Evolutionary conservation across 2,888 invertebrate genomes (phyloP).

Genomic region (Rhagium mordax): DNA sequence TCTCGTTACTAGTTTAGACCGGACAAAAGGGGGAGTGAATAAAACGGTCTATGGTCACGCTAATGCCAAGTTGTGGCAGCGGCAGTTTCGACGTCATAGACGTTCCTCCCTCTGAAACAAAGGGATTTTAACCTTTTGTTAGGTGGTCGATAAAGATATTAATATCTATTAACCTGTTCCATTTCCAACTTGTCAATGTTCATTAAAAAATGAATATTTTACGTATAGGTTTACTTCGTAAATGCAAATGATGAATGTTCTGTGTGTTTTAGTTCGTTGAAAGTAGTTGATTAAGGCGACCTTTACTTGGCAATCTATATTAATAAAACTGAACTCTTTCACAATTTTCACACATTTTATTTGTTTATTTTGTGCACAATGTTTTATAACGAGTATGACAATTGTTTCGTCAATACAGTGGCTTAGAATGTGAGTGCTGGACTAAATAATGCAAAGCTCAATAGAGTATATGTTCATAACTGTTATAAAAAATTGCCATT

Average conservation of each 20-base stretch:
- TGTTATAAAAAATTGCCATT: too few species aligned
- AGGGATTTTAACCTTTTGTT: conserved; percentile 17
- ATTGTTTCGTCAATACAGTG: too few species aligned
- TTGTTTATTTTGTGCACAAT: too few species aligned
- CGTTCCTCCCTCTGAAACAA: not conserved
- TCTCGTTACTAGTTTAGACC: conserved; percentile 27
- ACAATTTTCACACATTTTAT: too few species aligned
- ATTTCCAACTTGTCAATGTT: not conserved
- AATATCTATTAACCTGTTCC: conserved; percentile 13
- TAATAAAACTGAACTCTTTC: too few species aligned
- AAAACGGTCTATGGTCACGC: conserved; percentile 28
- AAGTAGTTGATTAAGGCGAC: too few species aligned
- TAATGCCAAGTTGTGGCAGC: conserved; percentile 3
- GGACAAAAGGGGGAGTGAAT: conserved; percentile 16
- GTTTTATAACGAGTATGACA: too few species aligned
- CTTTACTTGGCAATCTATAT: too few species aligned
- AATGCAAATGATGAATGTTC: not conserved
- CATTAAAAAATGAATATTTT: not conserved
- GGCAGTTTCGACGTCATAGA: not conserved
- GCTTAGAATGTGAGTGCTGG: too few species aligned
- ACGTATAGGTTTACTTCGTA: not conserved
- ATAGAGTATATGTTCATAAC: too few species aligned
- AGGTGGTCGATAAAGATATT: conserved; percentile 10
- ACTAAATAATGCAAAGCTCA: too few species aligned
- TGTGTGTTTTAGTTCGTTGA: not conserved